Base-by-base conservation (phyloP, 2,113 vertebrate species). In the Chloropsis cyanopogon region DNA sequence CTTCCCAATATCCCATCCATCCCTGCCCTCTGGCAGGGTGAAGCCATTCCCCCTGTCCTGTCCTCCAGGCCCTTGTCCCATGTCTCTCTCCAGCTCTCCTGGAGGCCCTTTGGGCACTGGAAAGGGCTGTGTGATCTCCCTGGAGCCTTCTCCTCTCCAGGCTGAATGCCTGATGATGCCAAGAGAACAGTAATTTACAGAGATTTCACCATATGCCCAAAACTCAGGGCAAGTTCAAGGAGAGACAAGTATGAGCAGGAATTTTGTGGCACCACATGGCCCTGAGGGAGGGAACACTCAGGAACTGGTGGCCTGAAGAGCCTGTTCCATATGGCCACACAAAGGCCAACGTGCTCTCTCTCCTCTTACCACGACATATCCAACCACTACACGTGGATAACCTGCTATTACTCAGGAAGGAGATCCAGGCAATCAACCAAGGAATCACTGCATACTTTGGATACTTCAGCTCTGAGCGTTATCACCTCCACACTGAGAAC, bases 21-120 rank as follows among this genome's bases (percentile, higher is more conserved):
- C 28, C 44, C 68, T 81, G 37, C 11, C 59, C 78, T 88, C 46
- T 46, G 53, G 46, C 46, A 82, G 0, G 3, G 61, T 5, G 44
- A 17, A 75, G 28, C 78, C 53, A 75, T 68, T 82, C 26, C 15
- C 77, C 1, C 0, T 18, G 53, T 60, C n/a, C n/a, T 82, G 61
- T 31, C 14, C 28, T n/a, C 37, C 19, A 73, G 0, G 0, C 4
- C 39, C 60, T 59, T n/a, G 23, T 33, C 25, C 37, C 10, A 0
- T 0, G 2, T 17, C 20, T 28, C n/a, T 53, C 54, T 54, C 29
- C 63, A 89, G 29, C 1, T 60, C 61, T 68, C 9, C 4, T 54
- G 63, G 10, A 76, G 41, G 25, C 14, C 11, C 29, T 61, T 11
- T 14, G 3, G 29, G 29, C n/a, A 0, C 61, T 60, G 44, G 2